phyloP scores from a whole-genome alignment of 2,113 vertebrate genomes.

The Ageneiosus marmoratus region DNA sequence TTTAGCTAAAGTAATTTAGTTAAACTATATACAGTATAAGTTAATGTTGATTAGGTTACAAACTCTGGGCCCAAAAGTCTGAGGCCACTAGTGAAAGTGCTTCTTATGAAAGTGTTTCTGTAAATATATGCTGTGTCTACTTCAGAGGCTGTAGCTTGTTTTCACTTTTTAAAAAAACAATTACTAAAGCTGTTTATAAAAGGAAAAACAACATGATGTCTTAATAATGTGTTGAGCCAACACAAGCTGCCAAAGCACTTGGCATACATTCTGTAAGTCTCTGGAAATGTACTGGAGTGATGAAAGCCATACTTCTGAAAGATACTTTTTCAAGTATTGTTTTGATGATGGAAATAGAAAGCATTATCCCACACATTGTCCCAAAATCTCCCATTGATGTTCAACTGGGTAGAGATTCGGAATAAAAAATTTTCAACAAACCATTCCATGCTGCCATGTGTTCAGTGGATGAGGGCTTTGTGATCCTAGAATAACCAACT shows the following conservation, averaged over 20 bases:
- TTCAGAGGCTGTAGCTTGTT: too few relatives aligned
- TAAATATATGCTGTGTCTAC: too few relatives aligned
- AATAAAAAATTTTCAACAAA: not conserved
- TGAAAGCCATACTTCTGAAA: not conserved
- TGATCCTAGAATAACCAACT: not conserved
- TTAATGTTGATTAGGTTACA: too few relatives aligned
- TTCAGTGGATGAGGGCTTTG: not conserved
- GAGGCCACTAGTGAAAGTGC: too few relatives aligned
- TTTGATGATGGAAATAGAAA: not conserved
- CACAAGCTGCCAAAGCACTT: not conserved
- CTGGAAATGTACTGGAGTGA: not conserved
- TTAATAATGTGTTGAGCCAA: not conserved
- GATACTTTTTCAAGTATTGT: not conserved
- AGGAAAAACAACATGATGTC: not conserved
- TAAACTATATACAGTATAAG: too few relatives aligned
- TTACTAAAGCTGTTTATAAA: not conserved
- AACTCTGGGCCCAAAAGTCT: too few relatives aligned
- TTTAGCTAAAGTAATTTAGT: too few relatives aligned
- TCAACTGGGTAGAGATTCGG: not conserved
- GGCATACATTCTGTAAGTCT: not conserved
- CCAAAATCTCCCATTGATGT: not conserved
- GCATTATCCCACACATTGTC: not conserved
- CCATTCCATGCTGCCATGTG: not conserved
- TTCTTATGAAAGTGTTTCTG: too few relatives aligned
- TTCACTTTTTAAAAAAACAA: not conserved